Evolutionary conservation across 2,797 vertebrate genomes (phyloP).

Genomic region (Chromobotia macracanthus): DNA sequence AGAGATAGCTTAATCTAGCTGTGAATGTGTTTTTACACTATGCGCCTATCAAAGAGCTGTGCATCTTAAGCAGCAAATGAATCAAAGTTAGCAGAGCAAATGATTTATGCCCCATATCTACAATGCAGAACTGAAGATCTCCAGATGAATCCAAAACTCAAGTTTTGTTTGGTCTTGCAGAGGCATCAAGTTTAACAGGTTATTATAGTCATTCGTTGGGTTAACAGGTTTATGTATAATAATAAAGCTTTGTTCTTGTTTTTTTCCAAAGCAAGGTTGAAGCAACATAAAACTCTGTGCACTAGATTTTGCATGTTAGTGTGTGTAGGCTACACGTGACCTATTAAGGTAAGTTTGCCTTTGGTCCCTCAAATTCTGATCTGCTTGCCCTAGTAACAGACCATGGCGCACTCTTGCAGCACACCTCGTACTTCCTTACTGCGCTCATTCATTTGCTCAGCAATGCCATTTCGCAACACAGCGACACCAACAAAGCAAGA

Average conservation of each 20-base stretch:
- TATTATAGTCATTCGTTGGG: neutral
- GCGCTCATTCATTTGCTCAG: slow-evolving; percentile 65
- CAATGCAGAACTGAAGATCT: neutral
- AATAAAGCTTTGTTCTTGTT: neutral
- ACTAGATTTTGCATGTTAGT: neutral
- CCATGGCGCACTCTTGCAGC: slow-evolving; percentile 62
- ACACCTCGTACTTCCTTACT: slow-evolving; percentile 65
- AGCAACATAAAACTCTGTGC: neutral
- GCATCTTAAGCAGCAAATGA: slow-evolving; percentile 13
- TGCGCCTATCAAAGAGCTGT: slow-evolving; percentile 2
- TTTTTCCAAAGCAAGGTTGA: neutral
- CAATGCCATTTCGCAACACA: slow-evolving; percentile 51
- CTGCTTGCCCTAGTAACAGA: slow-evolving; percentile 75
- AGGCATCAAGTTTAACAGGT: neutral
- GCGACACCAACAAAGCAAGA: slow-evolving; percentile 32
- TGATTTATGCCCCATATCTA: neutral
- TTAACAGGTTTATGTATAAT: neutral
- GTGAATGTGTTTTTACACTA: neutral
- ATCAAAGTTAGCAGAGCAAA: neutral
- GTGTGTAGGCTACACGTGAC: neutral
- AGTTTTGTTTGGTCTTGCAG: neutral
- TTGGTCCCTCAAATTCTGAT: slow-evolving; percentile 31
- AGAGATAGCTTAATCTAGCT: neutral
- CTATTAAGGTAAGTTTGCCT: neutral
- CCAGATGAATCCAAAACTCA: neutral